A percentile compares a stretch with the other conserved stretches of the same genome.
Conservation (phyloP, 2,113 vertebrate species). For the Paradoxurus hermaphroditus region DNA sequence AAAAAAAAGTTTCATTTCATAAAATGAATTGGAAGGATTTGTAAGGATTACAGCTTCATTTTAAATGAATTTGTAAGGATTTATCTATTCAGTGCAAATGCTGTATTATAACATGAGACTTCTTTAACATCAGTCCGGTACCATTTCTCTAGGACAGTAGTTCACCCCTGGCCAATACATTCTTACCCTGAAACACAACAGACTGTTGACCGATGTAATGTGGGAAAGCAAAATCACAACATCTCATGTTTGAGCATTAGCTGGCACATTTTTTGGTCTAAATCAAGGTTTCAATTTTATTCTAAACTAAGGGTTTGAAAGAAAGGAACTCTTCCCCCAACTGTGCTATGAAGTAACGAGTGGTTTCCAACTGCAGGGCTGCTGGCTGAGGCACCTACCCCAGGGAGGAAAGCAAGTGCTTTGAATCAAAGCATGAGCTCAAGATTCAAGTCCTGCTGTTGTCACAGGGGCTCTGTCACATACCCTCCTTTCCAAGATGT, state of each 20-base stretch:
- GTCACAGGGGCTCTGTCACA: neutral
- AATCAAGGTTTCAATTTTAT: neutral
- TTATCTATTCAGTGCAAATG: neutral
- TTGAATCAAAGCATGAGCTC: neutral
- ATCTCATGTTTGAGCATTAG: neutral
- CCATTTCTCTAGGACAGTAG: neutral
- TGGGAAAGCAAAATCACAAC: neutral
- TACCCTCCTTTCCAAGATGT: neutral
- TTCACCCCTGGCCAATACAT: neutral
- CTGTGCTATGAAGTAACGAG: neutral
- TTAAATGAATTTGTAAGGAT: neutral
- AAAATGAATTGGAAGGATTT: neutral
- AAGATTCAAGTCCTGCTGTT: neutral
- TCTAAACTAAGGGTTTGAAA: neutral
- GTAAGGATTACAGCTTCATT: too few species aligned
- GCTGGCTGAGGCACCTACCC: neutral
- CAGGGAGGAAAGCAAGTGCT: neutral
- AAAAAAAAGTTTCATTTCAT: neutral
- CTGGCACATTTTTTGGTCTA: slow-evolving; percentile 33
- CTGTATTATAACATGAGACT: neutral
- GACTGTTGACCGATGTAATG: neutral
- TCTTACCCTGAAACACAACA: neutral
- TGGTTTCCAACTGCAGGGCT: neutral
- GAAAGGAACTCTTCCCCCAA: slow-evolving; percentile 7
- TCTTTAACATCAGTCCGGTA: neutral